These are phyloP conservation scores for Sisyra terminalis DNA, from an alignment of 2,888 invertebrate genomes.

Conservation along the genomic window DNA sequence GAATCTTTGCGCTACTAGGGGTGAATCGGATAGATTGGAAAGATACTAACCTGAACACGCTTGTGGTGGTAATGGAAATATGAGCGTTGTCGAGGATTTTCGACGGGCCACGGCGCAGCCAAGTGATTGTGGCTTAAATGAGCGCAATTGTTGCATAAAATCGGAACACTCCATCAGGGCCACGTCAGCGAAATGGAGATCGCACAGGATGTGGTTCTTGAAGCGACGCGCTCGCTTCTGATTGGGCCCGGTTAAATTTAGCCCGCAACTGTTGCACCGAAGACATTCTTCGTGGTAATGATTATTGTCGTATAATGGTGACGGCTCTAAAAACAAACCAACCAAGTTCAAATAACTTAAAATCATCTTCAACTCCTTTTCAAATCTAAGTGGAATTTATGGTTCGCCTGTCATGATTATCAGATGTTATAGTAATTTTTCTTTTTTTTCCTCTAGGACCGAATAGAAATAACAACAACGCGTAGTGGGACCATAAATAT, in stretches of 20 bases:
- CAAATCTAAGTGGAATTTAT: too few species aligned
- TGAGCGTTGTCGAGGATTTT: conserved; percentile 85
- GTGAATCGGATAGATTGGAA: background rate
- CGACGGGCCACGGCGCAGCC: conserved; percentile 88
- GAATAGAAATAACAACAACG: too few species aligned
- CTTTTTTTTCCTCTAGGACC: too few species aligned
- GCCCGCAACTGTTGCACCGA: conserved; percentile 87
- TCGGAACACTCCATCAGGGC: conserved; percentile 94
- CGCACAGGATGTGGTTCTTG: conserved; percentile 88
- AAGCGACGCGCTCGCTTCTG: conserved; percentile 43
- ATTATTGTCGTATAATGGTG: conserved; percentile 85
- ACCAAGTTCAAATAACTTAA: too few species aligned
- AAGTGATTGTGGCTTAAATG: conserved; percentile 89
- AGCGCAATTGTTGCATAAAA: conserved; percentile 91
- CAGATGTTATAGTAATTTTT: too few species aligned
- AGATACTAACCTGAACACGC: conserved; percentile 69
- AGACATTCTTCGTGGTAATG: conserved; percentile 96
- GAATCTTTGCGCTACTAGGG: background rate
- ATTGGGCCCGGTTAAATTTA: conserved; percentile 84
- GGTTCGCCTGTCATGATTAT: too few species aligned
- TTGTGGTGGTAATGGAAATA: conserved; percentile 85
- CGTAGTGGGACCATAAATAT: too few species aligned
- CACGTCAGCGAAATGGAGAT: conserved; percentile 91
- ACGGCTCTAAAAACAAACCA: conserved; percentile 53
- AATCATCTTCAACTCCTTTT: background rate